These are phyloP conservation scores for Gobius niger DNA, from an alignment of 2,113 vertebrate species.

Conservation along the genomic window DNA sequence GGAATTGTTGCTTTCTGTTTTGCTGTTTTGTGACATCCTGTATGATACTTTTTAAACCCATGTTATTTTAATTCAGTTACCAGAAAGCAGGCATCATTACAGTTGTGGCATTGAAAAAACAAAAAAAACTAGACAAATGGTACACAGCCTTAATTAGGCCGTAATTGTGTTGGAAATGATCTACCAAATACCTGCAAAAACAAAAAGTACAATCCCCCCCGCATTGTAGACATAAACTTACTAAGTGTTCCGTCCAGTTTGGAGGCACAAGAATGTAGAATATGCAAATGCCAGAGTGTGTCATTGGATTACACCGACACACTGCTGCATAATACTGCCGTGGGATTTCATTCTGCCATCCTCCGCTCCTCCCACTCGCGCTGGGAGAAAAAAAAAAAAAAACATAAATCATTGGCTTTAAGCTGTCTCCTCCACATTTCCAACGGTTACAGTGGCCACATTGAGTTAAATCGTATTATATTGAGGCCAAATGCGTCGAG, in stretches of 20 bases:
- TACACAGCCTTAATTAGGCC: too few relatives aligned
- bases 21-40: too few relatives aligned
- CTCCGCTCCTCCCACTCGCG: constrained; percentile 49
- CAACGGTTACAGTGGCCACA: constrained; percentile 16
- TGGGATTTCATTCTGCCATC: constrained; percentile 54
- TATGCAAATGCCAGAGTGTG: constrained; percentile 38
- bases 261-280: constrained; percentile 21
- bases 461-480: constrained; percentile 37
- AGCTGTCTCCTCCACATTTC: constrained; percentile 31
- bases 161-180: too few relatives aligned
- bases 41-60: too few relatives aligned
- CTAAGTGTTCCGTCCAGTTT: constrained; percentile 19
- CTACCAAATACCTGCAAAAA: too few relatives aligned
- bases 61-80: too few relatives aligned
- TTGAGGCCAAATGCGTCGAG: constrained; percentile 24
- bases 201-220: too few relatives aligned
- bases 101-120: too few relatives aligned
- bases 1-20: too few relatives aligned
- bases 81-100: too few relatives aligned
- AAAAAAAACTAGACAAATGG: too few relatives aligned
- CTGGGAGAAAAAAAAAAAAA: not conserved
- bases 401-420: constrained; percentile 9
- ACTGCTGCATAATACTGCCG: constrained; percentile 39
- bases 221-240: not conserved
- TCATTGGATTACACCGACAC: constrained; percentile 59